phyloP scores from a whole-genome alignment of 2,113 vertebrate species.

The Casuarius casuarius region DNA sequence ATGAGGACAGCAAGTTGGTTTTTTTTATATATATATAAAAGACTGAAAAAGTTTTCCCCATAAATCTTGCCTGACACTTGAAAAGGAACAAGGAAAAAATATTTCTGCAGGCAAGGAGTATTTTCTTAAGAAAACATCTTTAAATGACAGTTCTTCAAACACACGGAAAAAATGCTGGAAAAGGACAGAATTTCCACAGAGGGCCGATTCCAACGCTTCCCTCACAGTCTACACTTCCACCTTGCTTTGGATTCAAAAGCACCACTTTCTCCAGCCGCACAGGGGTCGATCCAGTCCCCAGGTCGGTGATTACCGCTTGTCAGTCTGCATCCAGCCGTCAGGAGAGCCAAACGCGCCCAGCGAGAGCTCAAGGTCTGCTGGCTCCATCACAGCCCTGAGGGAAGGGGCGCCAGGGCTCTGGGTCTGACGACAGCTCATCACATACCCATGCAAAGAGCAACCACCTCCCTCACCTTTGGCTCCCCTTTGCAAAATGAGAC shows the following conservation, averaged over 20 bases:
- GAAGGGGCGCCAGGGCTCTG: accelerated
- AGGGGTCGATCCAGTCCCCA: not conserved
- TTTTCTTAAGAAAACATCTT: not conserved
- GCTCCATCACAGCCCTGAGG: not conserved
- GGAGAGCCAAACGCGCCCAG: not conserved
- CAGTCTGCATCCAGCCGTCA: not conserved
- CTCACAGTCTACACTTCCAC: not conserved
- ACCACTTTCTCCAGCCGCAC: not conserved
- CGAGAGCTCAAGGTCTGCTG: not conserved
- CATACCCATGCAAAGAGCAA: not conserved
- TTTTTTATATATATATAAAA: not conserved
- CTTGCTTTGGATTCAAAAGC: not conserved
- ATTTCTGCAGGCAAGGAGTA: not conserved
- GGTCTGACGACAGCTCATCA: not conserved
- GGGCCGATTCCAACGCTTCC: not conserved
- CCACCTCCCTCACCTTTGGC: not conserved
- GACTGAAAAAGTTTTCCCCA: not conserved
- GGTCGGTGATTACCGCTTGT: not conserved
- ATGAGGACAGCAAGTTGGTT: not conserved
- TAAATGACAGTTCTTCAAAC: not conserved
- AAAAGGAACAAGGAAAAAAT: not conserved
- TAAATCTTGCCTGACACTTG: not conserved
- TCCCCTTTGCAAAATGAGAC: not conserved
- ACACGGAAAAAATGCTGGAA: not conserved
- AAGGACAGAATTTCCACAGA: not conserved